Evolutionary conservation across 2,113 vertebrate genomes (phyloP).

Genomic region (Sebastes fasciatus): DNA sequence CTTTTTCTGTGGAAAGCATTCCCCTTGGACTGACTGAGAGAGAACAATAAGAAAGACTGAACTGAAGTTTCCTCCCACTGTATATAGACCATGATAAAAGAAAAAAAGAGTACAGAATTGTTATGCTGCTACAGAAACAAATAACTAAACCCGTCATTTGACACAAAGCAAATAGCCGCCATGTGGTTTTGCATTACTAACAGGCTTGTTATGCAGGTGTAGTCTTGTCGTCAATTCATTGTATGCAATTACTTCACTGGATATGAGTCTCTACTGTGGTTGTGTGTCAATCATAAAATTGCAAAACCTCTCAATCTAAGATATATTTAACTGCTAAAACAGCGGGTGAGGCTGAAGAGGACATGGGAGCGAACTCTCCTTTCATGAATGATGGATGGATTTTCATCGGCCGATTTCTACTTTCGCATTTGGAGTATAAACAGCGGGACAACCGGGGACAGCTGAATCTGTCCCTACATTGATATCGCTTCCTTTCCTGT

Average conservation of each 20-base stretch:
- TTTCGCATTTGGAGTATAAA: slow-evolving; percentile 47
- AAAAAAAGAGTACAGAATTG: slow-evolving; percentile 72
- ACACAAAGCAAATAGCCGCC: slow-evolving; percentile 68
- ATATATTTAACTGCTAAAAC: slow-evolving; percentile 69
- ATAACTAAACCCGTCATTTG: slow-evolving; percentile 76
- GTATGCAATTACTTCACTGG: slow-evolving; percentile 84
- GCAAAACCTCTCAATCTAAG: slow-evolving; percentile 62
- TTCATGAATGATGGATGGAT: slow-evolving; percentile 48
- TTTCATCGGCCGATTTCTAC: slow-evolving; percentile 29
- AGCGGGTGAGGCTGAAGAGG: slow-evolving; percentile 56
- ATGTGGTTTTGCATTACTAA: slow-evolving; percentile 78
- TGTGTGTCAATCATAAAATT: slow-evolving; percentile 67
- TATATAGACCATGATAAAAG: slow-evolving; percentile 75
- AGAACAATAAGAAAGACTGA: slow-evolving; percentile 68
- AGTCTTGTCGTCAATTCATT: slow-evolving; percentile 72
- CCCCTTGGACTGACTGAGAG: slow-evolving; percentile 86
- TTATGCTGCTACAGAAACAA: slow-evolving; percentile 82
- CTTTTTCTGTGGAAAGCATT: slow-evolving; percentile 92
- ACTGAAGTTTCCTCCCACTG: slow-evolving; percentile 73
- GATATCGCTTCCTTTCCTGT: slow-evolving; percentile 51
- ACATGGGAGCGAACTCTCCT: slow-evolving; percentile 44
- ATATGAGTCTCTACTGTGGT: slow-evolving; percentile 82
- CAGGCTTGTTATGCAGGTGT: slow-evolving; percentile 72
- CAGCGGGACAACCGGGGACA: slow-evolving; percentile 44
- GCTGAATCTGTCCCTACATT: slow-evolving; percentile 36